Base-by-base conservation (phyloP, 1,140 invertebrate species). In the Planococcus citri region DNA sequence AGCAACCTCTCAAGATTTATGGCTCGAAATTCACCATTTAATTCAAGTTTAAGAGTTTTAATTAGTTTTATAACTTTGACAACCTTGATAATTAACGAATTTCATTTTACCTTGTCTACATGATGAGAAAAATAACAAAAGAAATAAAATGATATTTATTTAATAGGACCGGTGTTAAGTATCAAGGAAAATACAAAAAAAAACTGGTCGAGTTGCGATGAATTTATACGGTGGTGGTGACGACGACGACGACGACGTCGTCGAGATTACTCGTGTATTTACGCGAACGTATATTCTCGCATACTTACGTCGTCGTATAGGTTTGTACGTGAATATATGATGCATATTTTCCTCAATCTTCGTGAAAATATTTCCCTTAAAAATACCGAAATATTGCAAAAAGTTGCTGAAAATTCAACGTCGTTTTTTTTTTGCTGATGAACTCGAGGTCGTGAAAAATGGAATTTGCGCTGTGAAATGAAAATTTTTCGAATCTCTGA, bases 61-160 rank as follows among this genome's bases (percentile, higher is more conserved):
- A 64, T 64, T 64, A 64, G 22, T 64, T 64, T 64, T 64, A 64
- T 64, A 27, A 25, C 60, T 64, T 64, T 64, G 60, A 64, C 25
- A 64, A 64, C 60, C 60, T 64, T 64, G 60, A 27, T 64, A 64
- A 64, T 64, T 64, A 64, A 64, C 25, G 60, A 64, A 64, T 25
- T 25, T 25, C 3, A 25, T 64, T 12, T 64, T 64, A 64, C 60
- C 60, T 64, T 64, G 60, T 64, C 60, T 27, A 64, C 25, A 64
- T 64, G 60, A 64, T 64, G 60, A 64, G 60, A 64, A 64, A 64
- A 64, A 64, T 64, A 64, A 64, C 60, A 24, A 64, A 64, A 64
- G 25, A 24, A 64, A 27, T 51, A 51, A 51, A 51, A 51, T 20
- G 41, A 51, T 51, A 51, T 51, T 51, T 51, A 51, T 51, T 51